Evolutionary conservation across 2,113 vertebrate species (phyloP).

Genomic region (Sebastes fasciatus): DNA sequence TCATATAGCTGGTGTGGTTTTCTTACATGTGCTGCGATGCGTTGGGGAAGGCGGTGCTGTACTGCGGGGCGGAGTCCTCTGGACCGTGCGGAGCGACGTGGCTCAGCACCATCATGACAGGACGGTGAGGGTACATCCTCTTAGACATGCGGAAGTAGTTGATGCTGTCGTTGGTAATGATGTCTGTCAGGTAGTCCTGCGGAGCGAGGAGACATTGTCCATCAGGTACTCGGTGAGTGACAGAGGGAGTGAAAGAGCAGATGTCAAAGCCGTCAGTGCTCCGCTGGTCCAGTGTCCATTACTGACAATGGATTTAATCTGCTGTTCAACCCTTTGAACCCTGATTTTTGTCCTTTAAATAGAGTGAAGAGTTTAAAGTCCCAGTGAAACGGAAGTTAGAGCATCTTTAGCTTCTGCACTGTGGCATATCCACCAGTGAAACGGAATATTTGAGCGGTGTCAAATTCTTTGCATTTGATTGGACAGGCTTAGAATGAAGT

Average conservation of each 20-base stretch:
- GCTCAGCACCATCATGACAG: conserved; percentile 96
- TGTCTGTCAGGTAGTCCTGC: conserved; percentile 97
- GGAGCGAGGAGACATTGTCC: conserved; percentile 32
- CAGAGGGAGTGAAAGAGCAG: conserved; percentile 8
- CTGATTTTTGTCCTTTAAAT: background rate
- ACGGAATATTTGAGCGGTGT: no score
- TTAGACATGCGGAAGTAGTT: conserved; percentile 96
- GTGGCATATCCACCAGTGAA: no score
- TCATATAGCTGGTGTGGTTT: background rate
- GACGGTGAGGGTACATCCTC: conserved; percentile 95
- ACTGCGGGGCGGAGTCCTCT: conserved; percentile 96
- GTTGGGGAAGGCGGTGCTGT: conserved; percentile 93
- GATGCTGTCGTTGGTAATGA: conserved; percentile 97
- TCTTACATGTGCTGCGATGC: conserved; percentile 98
- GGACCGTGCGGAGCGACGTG: conserved; percentile 96
- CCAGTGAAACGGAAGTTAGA: no score
- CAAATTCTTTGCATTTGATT: no score
- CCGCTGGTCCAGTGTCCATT: background rate
- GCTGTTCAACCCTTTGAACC: background rate
- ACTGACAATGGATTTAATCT: background rate
- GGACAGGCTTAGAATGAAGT: no score
- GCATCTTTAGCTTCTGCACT: no score
- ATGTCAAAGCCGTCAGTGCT: background rate
- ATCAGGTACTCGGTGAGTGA: conserved; percentile 26
- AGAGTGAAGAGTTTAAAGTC: no score